Evolutionary conservation across 2,888 invertebrate genomes (phyloP).

Genomic region (Latrodectus elegans): DNA sequence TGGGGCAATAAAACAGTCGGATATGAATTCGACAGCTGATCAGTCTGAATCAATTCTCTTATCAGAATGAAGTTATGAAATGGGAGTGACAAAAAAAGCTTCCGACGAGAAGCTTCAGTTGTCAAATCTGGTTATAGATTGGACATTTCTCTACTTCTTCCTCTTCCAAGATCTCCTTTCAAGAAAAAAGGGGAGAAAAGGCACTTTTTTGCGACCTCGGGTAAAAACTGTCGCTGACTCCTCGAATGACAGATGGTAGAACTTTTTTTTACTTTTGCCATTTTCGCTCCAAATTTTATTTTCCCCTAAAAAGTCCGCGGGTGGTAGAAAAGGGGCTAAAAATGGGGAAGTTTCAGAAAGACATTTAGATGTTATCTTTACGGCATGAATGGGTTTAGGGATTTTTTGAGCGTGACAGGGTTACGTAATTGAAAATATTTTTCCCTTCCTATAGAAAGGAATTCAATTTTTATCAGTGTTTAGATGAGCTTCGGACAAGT

Average conservation of each 20-base stretch:
- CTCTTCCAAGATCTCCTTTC: conserved; percentile 5
- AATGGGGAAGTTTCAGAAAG: conserved; percentile 59
- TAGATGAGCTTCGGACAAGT: conserved; percentile 2
- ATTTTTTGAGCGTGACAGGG: conserved; percentile 49
- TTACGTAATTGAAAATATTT: conserved; percentile 51
- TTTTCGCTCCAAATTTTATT: conserved; percentile 16
- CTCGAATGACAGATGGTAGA: conserved; percentile 59
- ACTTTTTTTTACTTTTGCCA: conserved; percentile 30
- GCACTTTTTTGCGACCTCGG: conserved; percentile 24
- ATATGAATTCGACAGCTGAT: conserved; percentile 6
- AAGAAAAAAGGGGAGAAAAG: neutral
- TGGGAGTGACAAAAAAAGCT: conserved; percentile 44
- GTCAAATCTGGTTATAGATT: conserved; percentile 64
- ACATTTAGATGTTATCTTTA: conserved; percentile 67
- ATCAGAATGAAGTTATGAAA: conserved; percentile 53
- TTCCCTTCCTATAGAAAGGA: conserved; percentile 14
- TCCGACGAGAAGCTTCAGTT: conserved; percentile 46
- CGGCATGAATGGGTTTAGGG: conserved; percentile 64
- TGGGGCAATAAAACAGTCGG: neutral
- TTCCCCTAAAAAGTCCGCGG: conserved; percentile 46
- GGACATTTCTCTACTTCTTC: conserved; percentile 37
- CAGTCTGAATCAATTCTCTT: conserved; percentile 51
- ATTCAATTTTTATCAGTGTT: conserved; percentile 9
- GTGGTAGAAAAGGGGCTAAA: conserved; percentile 4
- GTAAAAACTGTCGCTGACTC: conserved; percentile 57